These are phyloP conservation scores for Pachyuromys duprasi DNA, from an alignment of 2,797 vertebrate species.

Conservation along the genomic window DNA sequence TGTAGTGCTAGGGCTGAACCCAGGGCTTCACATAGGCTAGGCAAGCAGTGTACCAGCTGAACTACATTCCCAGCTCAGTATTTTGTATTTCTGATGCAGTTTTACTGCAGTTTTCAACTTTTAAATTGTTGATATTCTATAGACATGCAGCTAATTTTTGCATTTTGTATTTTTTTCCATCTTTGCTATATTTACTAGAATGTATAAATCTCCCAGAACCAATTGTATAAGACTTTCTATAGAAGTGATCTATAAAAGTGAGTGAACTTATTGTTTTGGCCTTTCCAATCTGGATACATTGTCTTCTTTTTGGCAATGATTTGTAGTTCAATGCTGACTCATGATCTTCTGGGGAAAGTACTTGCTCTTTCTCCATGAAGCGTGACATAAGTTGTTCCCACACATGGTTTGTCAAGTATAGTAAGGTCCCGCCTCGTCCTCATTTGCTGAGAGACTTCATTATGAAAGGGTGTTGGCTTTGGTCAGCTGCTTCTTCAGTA, in stretches of 20 bases:
- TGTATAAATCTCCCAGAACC: background rate
- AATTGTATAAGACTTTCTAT: constrained; percentile 1
- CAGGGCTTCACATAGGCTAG: background rate
- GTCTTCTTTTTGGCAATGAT: background rate
- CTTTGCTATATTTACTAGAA: constrained; percentile 12
- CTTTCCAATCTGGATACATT: background rate
- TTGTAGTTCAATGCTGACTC: background rate
- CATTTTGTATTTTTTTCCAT: background rate
- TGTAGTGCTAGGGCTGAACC: background rate
- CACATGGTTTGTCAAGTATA: constrained; percentile 18
- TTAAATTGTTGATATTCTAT: background rate
- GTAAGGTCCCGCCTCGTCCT: background rate
- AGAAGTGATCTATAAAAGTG: background rate
- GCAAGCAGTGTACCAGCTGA: background rate
- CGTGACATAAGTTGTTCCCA: background rate
- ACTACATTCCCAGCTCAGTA: background rate
- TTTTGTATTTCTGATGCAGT: background rate
- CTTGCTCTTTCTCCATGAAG: background rate
- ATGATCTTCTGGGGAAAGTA: background rate
- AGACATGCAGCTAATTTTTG: constrained; percentile 50
- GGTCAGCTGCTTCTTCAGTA: constrained; percentile 10
- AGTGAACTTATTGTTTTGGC: constrained; percentile 9
- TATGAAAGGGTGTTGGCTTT: background rate
- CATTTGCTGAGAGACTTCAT: constrained; percentile 27
- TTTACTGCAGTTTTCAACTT: constrained; percentile 35